phyloP scores from a whole-genome alignment of 2,888 invertebrate genomes.

The Zygaena filipendulae region DNA sequence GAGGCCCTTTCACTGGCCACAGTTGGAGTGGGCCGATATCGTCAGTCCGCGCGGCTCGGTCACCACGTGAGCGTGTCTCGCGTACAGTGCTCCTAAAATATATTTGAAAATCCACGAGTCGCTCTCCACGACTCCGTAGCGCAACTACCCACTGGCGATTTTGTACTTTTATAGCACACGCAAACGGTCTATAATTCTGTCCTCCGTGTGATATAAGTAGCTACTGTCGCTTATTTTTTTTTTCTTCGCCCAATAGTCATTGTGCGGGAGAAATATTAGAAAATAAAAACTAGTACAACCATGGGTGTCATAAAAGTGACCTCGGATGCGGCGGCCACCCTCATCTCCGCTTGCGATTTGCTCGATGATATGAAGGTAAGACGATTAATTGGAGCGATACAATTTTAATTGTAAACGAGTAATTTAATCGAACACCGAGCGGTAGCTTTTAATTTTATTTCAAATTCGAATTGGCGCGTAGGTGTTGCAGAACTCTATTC shows the following conservation, averaged over 20 bases:
- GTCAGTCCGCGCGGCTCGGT: constrained; percentile 65
- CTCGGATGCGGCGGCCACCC: constrained; percentile 49
- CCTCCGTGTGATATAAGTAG: constrained; percentile 39
- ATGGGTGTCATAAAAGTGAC: constrained; percentile 62
- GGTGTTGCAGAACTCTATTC: too few relatives aligned
- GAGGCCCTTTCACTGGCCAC: constrained; percentile 63
- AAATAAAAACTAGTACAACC: constrained; percentile 16
- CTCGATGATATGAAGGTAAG: constrained; percentile 65
- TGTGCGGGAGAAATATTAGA: too few relatives aligned
- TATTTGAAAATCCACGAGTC: constrained; percentile 41
- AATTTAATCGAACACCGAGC: too few relatives aligned
- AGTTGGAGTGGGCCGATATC: constrained; percentile 32
- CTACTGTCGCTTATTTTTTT: constrained; percentile 3
- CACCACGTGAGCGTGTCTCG: constrained; percentile 55
- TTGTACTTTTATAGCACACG: constrained; percentile 26
- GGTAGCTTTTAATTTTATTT: too few relatives aligned
- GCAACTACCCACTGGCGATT: constrained; percentile 25
- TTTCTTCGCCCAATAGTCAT: too few relatives aligned
- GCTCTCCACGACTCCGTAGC: constrained; percentile 32
- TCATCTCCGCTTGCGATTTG: constrained; percentile 56
- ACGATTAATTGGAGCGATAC: too few relatives aligned
- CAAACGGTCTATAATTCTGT: constrained; percentile 43
- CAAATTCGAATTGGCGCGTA: too few relatives aligned
- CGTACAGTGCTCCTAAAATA: constrained; percentile 47
- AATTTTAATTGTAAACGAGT: too few relatives aligned